Conservation (phyloP, 1,140 invertebrate species). For the Polypedilum vanderplanki region DNA sequence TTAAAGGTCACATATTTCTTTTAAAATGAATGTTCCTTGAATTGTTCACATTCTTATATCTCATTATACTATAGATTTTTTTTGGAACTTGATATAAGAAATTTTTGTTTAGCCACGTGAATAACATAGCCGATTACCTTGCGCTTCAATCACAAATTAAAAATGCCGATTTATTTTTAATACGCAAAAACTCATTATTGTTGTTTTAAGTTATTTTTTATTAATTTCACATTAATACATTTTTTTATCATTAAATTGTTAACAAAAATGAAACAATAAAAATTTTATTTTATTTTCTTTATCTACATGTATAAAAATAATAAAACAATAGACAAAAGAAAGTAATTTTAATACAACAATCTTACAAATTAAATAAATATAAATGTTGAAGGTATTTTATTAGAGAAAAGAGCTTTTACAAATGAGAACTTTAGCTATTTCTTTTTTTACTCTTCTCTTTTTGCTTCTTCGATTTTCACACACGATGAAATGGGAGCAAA, state of each 20-base stretch:
- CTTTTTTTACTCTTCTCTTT: too few species aligned
- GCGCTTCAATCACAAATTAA: not conserved
- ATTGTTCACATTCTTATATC: not conserved
- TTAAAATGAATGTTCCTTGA: too few species aligned
- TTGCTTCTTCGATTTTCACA: not conserved
- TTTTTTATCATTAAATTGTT: too few species aligned
- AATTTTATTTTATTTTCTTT: too few species aligned
- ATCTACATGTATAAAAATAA: too few species aligned
- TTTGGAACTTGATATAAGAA: not conserved
- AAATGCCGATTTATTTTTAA: not conserved
- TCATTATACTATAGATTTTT: not conserved
- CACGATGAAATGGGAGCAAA: not conserved
- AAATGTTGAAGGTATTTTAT: not conserved
- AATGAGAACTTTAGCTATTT: not conserved
- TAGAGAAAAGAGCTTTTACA: not conserved
- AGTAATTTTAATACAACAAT: too few species aligned
- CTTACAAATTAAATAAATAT: not conserved
- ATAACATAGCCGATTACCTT: not conserved
- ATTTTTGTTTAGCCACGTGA: not conserved
- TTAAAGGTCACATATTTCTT: not conserved
- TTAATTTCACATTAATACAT: too few species aligned
- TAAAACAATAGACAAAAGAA: too few species aligned
- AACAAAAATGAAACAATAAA: too few species aligned
- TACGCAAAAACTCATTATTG: not conserved
- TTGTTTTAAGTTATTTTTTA: too few species aligned